These are phyloP conservation scores for Eulemur mongoz DNA, from an alignment of 2,797 vertebrate species.

Conservation along the genomic window DNA sequence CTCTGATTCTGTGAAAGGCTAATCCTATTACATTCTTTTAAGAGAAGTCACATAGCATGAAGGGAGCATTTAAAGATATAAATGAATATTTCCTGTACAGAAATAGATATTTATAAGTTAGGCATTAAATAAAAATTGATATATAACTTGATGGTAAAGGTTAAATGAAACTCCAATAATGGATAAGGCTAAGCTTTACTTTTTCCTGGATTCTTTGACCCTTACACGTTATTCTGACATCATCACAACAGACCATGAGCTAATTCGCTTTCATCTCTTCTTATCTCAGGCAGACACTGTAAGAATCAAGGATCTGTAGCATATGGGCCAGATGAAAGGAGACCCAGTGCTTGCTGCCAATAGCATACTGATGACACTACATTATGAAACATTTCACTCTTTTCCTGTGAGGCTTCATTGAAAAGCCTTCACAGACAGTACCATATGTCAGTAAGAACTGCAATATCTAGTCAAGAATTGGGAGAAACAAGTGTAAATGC, in stretches of 20 bases:
- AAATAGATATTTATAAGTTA: neutral
- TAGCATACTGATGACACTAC: constrained; percentile 53
- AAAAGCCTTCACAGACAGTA: constrained; percentile 70
- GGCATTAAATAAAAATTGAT: neutral
- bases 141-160: neutral
- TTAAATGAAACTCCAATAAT: neutral
- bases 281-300: constrained; percentile 41
- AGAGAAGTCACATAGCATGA: neutral
- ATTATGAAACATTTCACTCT: constrained; percentile 60
- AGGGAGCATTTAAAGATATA: neutral
- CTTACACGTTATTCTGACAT: neutral
- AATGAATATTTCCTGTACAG: neutral
- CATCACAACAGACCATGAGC: neutral
- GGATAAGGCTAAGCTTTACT: neutral
- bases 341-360: constrained; percentile 45
- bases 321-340: constrained; percentile 66
- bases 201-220: neutral
- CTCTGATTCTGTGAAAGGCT: neutral
- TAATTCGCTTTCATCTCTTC: constrained; percentile 37
- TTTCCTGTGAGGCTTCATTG: constrained; percentile 58
- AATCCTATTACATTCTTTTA: constrained; percentile 16
- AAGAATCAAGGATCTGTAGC: constrained; percentile 57
- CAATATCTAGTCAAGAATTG: constrained; percentile 41
- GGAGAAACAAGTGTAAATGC: constrained; percentile 50
- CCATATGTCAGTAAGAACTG: constrained; percentile 66